Evolutionary conservation across 2,113 vertebrate genomes (phyloP), one percentile per base, ranked within the genome.

Genomic region (Lagenorhynchus albirostris): DNA sequence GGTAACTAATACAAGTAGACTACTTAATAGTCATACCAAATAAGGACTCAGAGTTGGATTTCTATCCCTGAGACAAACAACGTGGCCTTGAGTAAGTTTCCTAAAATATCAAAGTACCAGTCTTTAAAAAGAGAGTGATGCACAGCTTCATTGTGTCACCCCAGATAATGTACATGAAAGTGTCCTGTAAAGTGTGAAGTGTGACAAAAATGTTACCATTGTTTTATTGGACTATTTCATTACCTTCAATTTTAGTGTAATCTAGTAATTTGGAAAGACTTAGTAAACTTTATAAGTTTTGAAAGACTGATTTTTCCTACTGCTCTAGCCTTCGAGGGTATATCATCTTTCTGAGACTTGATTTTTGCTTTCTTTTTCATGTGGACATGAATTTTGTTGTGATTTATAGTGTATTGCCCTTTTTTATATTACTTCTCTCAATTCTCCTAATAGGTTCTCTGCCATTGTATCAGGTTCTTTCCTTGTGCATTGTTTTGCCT

Each of bases 331-430:
- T 55, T 47, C 14, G n/a, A 92, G 6, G 50, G 60, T 60, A 13
- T 63, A 41, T 38, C 13, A 50, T 84, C 8, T 77, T 96, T 23
- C 84, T 93, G 62, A 89, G 70, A 55, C 50, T 77, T 68, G 18
- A 86, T 44, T 83, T 93, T 82, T 95, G 23, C 55, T 96, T 92
- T 44, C 41, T 65, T 89, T 95, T 94, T 10, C 60, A 92, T 89
- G 36, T 53, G 44, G 21, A 25, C 7, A 1, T 20, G 15, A 55
- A 71, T 97, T 97, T 83, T 90, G 76, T 84, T 29, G 77, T 55
- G 63, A 83, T 38, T 80, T 95, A 80, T 89, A 74, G 90, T 70
- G 25, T 91, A 62, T 83, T 96, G 20, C 33, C 8, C 65, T 18
- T 5, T 55, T 85, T 82, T 21, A 53, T 83, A 70, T 71, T 76